phyloP scores from a whole-genome alignment of 2,888 invertebrate genomes.

The Phorcus lineatus region DNA sequence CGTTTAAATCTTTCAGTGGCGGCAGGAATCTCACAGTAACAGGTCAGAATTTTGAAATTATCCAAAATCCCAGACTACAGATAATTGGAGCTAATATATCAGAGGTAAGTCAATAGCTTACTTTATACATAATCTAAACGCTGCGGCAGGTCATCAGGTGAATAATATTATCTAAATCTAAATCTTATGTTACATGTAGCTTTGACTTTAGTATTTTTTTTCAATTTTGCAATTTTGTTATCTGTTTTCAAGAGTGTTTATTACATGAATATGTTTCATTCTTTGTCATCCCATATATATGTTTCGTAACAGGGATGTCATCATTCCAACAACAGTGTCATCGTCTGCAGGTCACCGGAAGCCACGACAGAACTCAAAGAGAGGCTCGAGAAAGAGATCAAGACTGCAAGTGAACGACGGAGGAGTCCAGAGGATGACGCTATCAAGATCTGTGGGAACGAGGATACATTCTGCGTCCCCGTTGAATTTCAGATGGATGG shows the following conservation, averaged over 20 bases:
- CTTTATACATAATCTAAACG: too few relatives aligned
- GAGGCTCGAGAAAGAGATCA: background rate
- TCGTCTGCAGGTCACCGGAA: background rate
- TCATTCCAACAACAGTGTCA: background rate
- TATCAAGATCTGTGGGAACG: background rate
- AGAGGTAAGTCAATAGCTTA: background rate
- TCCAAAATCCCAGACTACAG: background rate
- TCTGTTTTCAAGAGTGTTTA: too few relatives aligned
- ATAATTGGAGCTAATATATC: background rate
- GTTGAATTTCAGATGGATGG: background rate
- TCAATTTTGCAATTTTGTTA: too few relatives aligned
- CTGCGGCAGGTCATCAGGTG: too few relatives aligned
- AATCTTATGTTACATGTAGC: too few relatives aligned
- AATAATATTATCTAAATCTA: too few relatives aligned
- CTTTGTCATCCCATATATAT: too few relatives aligned
- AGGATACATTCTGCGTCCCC: background rate
- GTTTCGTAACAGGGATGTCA: background rate
- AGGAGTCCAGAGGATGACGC: too few relatives aligned
- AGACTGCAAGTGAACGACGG: too few relatives aligned
- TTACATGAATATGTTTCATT: too few relatives aligned
- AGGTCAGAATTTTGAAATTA: background rate
- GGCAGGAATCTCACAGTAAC: background rate
- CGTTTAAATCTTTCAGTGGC: slow-evolving; percentile 3
- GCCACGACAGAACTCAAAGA: background rate
- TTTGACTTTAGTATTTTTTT: too few relatives aligned